phyloP scores from a whole-genome alignment of 2,113 vertebrate species.

The Rallus limicola region DNA sequence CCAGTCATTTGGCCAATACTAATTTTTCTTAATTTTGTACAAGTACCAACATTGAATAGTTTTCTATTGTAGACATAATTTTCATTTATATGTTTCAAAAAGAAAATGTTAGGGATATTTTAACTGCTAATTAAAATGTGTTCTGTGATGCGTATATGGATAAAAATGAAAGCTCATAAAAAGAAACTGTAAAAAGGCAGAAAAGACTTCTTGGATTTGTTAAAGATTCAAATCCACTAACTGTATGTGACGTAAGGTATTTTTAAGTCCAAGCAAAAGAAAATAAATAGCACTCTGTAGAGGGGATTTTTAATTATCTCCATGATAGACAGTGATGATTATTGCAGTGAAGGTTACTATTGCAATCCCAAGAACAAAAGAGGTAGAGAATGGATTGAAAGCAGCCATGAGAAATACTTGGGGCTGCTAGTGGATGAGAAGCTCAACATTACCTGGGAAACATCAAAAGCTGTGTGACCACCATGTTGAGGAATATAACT shows the following conservation, averaged over 20 bases:
- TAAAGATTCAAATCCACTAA: background rate
- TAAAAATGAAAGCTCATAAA: background rate
- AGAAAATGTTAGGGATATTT: background rate
- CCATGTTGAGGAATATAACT: too few relatives aligned
- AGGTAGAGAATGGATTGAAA: too few relatives aligned
- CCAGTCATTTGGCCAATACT: background rate
- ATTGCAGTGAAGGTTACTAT: background rate
- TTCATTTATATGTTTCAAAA: background rate
- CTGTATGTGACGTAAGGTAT: background rate
- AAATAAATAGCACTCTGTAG: background rate
- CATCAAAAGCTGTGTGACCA: too few relatives aligned
- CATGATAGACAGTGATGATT: background rate
- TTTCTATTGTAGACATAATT: background rate
- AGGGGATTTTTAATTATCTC: background rate
- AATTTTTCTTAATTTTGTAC: background rate
- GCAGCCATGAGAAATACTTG: too few relatives aligned
- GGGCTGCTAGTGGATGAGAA: too few relatives aligned
- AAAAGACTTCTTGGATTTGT: background rate
- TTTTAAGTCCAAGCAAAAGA: background rate
- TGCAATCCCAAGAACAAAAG: too few relatives aligned
- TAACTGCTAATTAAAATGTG: background rate
- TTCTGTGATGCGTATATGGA: background rate
- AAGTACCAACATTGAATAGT: background rate
- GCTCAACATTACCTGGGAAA: too few relatives aligned
- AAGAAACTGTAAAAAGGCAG: background rate